Conservation (phyloP, 2,888 invertebrate genomes). For the Parthenolecanium corni region DNA sequence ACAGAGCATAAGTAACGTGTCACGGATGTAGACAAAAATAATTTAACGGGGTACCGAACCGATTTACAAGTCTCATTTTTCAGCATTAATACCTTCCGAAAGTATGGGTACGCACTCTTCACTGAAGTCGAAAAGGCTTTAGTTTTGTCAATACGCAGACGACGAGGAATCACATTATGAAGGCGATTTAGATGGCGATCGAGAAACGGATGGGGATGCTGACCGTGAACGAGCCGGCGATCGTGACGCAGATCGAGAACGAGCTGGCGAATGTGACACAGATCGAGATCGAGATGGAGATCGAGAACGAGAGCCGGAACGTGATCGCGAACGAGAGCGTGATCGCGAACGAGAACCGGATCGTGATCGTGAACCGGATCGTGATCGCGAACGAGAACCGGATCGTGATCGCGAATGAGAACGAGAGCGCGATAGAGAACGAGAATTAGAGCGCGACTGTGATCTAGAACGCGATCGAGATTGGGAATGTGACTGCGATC, state of each 20-base stretch:
- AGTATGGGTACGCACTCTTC: no score
- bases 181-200: no score
- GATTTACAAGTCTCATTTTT: no score
- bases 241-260: background rate
- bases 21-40: no score
- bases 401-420: conserved; percentile 29
- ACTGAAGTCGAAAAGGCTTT: no score
- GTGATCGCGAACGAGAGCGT: background rate
- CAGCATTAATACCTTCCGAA: no score
- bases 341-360: conserved; percentile 26
- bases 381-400: conserved; percentile 34
- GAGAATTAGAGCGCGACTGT: conserved; percentile 34
- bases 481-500: conserved; percentile 34
- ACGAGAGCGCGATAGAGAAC: conserved; percentile 36
- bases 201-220: no score
- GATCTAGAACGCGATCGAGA: conserved; percentile 34
- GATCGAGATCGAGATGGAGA: background rate
- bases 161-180: no score
- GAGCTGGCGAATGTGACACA: background rate
- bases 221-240: no score
- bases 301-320: background rate
- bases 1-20: no score
- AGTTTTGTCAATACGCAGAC: no score
- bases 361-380: conserved; percentile 33
- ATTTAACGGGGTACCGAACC: no score